Evolutionary conservation across 2,797 vertebrate species (phyloP), one percentile per base, ranked within the genome.

Genomic region (Scleropages formosus): DNA sequence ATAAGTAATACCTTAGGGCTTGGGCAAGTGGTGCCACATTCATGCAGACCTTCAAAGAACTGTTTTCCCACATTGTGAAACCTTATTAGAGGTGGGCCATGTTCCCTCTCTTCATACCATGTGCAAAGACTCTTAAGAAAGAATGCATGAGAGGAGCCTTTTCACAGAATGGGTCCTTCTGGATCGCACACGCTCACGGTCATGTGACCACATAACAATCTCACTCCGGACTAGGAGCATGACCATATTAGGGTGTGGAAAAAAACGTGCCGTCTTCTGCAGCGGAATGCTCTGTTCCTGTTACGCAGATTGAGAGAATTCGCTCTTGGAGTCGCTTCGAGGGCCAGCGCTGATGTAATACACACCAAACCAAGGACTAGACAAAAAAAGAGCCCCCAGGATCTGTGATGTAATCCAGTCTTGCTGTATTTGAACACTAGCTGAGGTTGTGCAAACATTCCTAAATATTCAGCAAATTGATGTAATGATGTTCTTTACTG

Each of bases 251-350:
- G 82, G 79, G 67, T 31, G 46, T 82, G 51, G 51, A 8, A 58
- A 56, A 51, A 56, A 56, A 71, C 49, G 56, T 71, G 69, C 69
- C 69, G 58, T 77, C 58, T 72, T 75, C 65, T 58, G 60, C 47
- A 13, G 61, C 80, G 78, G 82, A 81, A 80, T 81, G 75, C 62
- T 75, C 27, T 72, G 58, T 62, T 80, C 16, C 8, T 47, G 51
- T 51, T 71, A 71, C 69, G 39, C 16, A 18, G 51, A 71, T 49
- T 56, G 26, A 31, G 24, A 58, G 27, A 71, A 56, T 71, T 71
- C 49, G 31, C 24, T 71, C 58, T 27, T 18, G 49, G 51, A 39
- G 69, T 47, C 9, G 1, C 26, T 56, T 71, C 49, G 56, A 20
- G 49, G 51, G 24, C 69, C 4, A 4, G 49, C 26, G 22, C 69